phyloP scores from a whole-genome alignment of 2,113 vertebrate genomes.

The Ailuropoda melanoleuca region DNA sequence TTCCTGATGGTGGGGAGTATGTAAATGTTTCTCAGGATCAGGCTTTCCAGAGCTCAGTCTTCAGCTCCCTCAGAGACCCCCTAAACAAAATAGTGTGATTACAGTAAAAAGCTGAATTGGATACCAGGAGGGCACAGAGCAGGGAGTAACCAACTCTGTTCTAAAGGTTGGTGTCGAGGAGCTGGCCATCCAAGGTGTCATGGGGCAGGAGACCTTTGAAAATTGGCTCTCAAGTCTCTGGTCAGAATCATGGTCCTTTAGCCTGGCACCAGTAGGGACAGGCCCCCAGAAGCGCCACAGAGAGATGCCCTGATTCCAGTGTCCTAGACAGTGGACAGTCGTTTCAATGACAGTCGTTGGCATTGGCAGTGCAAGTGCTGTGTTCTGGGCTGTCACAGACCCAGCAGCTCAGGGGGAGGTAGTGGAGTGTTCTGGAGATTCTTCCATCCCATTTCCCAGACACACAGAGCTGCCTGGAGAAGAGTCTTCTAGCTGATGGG shows the following conservation, averaged over 20 bases:
- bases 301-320: neutral
- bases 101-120: neutral
- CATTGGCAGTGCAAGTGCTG: neutral
- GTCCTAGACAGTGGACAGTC: neutral
- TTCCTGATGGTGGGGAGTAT: neutral
- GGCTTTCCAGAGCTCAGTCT: neutral
- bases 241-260: neutral
- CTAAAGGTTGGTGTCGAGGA: neutral
- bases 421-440: neutral
- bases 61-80: neutral
- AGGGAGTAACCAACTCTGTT: neutral
- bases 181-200: neutral
- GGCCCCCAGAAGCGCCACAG: neutral
- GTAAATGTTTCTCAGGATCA: neutral
- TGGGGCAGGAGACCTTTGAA: neutral
- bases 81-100: neutral
- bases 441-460: neutral
- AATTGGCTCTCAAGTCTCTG: neutral
- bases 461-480: neutral
- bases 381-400: neutral
- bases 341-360: accelerated
- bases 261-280: neutral
- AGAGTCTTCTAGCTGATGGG: neutral
- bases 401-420: neutral
- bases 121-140: no score